These are phyloP conservation scores for Cephus cinctus DNA, from an alignment of 1,140 invertebrate species.

Conservation along the genomic window DNA sequence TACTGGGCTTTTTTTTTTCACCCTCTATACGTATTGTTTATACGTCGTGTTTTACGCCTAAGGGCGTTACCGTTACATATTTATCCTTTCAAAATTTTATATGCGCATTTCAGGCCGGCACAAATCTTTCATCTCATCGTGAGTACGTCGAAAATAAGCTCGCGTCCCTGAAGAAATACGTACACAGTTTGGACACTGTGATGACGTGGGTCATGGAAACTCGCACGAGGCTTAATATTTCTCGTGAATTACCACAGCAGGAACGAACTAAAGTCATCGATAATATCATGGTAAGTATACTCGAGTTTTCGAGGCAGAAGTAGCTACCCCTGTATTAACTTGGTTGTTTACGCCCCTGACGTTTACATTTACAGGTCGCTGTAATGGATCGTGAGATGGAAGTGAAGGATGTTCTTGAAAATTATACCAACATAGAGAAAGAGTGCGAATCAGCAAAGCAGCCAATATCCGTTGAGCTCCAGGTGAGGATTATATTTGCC, in stretches of 20 bases:
- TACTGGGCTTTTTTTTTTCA: no score
- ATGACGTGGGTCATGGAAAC: constrained; percentile 60
- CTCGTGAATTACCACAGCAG: constrained; percentile 51
- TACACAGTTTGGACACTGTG: constrained; percentile 59
- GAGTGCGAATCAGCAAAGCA: constrained; percentile 62
- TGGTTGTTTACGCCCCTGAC: not conserved
- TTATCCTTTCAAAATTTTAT: no score
- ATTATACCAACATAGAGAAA: constrained; percentile 68
- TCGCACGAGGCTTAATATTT: constrained; percentile 54
- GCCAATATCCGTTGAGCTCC: constrained; percentile 59
- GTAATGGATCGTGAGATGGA: constrained; percentile 63
- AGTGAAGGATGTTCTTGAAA: constrained; percentile 66
- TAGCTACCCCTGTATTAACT: no score
- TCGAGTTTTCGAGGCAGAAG: not conserved
- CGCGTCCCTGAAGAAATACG: constrained; percentile 61
- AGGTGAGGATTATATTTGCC: constrained; percentile 44
- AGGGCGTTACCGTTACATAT: no score
- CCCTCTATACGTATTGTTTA: no score
- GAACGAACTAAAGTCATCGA: constrained; percentile 60
- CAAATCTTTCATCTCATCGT: constrained; percentile 56
- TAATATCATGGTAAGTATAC: constrained; percentile 59
- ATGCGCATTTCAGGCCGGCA: constrained; percentile 52
- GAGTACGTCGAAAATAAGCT: constrained; percentile 63
- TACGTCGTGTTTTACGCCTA: no score
- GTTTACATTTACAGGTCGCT: constrained; percentile 38